Conservation (phyloP, 2,797 vertebrate genomes). For the Dipus sagitta region DNA sequence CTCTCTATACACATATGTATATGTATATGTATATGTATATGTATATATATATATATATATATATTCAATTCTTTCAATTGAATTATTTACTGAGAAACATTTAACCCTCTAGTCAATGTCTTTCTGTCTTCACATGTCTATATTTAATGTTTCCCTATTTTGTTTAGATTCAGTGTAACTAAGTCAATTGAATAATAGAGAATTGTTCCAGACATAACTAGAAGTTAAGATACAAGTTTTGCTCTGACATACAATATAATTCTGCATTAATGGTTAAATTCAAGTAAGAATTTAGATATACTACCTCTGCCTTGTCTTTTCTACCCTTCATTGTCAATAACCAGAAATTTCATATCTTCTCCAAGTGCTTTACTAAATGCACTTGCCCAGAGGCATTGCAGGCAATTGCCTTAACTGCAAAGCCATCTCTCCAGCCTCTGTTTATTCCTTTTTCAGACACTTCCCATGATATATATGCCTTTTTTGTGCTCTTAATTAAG, state of each 20-base stretch:
- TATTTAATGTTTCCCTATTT: neutral
- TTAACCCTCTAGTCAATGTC: neutral
- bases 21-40: too few relatives aligned
- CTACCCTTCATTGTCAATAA: neutral
- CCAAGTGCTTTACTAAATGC: neutral
- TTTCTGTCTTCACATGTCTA: constrained; percentile 11
- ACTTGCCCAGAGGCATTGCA: neutral
- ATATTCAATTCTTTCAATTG: neutral
- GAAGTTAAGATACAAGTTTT: neutral
- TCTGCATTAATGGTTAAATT: neutral
- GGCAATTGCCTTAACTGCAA: too few relatives aligned
- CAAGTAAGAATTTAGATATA: neutral
- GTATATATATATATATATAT: neutral
- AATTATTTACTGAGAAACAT: neutral
- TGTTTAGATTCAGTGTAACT: neutral
- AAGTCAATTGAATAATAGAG: neutral
- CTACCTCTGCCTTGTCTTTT: neutral
- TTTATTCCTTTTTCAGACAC: neutral
- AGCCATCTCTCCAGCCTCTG: too few relatives aligned
- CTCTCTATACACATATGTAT: too few relatives aligned
- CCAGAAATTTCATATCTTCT: neutral
- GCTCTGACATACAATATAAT: neutral
- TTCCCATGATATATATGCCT: neutral
- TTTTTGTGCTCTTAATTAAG: neutral
- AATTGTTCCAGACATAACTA: neutral